Percentiles rank a stretch among this genome's conserved stretches.
Evolutionary conservation across 2,113 vertebrate species (phyloP).

Genomic region (Rhadina sibilatrix): DNA sequence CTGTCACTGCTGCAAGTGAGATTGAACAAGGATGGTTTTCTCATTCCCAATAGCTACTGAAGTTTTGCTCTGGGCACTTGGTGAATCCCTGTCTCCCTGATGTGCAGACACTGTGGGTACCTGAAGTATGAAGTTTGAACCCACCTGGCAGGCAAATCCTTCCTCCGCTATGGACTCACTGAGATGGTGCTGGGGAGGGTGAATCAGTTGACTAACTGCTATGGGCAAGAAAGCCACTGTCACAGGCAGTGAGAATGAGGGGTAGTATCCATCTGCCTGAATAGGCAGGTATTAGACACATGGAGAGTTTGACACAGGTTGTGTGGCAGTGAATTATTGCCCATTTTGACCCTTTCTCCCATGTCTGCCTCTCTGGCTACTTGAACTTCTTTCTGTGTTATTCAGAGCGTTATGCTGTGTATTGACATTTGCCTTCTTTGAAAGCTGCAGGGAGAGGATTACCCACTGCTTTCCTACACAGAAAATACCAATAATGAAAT

Average conservation of each 20-base stretch:
- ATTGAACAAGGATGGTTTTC: background rate
- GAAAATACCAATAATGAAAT: constrained; percentile 3
- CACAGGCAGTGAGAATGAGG: background rate
- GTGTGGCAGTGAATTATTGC: background rate
- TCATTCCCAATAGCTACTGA: background rate
- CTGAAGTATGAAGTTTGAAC: background rate
- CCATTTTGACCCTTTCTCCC: background rate
- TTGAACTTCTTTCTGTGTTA: background rate
- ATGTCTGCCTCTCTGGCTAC: background rate
- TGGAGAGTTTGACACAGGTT: background rate
- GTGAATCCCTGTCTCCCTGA: background rate
- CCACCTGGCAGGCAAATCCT: background rate
- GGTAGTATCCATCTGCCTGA: background rate
- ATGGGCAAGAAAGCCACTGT: background rate
- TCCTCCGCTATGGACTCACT: background rate
- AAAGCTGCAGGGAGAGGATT: constrained; percentile 8
- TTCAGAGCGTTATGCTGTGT: background rate
- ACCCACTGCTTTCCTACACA: background rate
- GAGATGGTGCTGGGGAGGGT: background rate
- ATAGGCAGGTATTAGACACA: background rate
- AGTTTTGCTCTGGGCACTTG: background rate
- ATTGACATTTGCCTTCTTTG: background rate
- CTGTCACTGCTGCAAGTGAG: background rate
- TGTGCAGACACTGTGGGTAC: background rate
- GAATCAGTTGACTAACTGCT: background rate